Evolutionary conservation across 2,797 vertebrate species (phyloP).

Genomic region (Girardinus metallicus): DNA sequence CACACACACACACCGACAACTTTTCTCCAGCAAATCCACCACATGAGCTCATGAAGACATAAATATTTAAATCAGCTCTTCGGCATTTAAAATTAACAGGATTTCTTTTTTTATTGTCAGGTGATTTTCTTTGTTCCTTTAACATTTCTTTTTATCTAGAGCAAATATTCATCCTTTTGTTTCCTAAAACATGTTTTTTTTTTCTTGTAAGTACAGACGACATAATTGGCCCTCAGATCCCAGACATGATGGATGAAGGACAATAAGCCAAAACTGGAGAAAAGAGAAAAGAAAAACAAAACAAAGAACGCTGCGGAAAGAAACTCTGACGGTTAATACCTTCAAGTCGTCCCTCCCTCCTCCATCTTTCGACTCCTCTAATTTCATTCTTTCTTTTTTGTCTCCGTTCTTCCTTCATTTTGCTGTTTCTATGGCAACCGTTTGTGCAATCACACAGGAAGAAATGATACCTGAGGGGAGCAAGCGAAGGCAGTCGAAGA

Average conservation of each 20-base stretch:
- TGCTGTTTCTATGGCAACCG: conserved; percentile 81
- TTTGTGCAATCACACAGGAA: conserved; percentile 60
- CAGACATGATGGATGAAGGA: conserved; percentile 50
- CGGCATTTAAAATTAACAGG: neutral
- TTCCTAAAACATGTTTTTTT: conserved; percentile 38
- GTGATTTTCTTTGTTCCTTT: conserved; percentile 27
- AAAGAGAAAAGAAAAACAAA: conserved; percentile 38
- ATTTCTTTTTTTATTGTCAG: conserved; percentile 5
- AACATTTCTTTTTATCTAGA: conserved; percentile 40
- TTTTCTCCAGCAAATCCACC: conserved; percentile 14
- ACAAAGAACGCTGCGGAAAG: conserved; percentile 23
- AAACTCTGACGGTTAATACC: conserved; percentile 12
- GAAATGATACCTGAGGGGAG: conserved; percentile 70
- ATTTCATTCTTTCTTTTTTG: conserved; percentile 19
- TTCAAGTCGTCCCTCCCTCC: conserved; percentile 28
- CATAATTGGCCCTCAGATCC: conserved; percentile 63
- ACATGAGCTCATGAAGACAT: conserved; percentile 31
- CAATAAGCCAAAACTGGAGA: conserved; percentile 41
- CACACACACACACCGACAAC: conserved; percentile 18
- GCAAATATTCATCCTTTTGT: conserved; percentile 14
- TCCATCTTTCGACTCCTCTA: neutral
- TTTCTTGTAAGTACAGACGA: conserved; percentile 29
- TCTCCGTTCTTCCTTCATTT: conserved; percentile 38
- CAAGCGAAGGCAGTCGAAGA: conserved; percentile 39
- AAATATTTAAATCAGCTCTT: conserved; percentile 19